These are phyloP conservation scores for Zygothrica quintamaculata DNA, from an alignment of 2,888 invertebrate species.

Conservation along the genomic window DNA sequence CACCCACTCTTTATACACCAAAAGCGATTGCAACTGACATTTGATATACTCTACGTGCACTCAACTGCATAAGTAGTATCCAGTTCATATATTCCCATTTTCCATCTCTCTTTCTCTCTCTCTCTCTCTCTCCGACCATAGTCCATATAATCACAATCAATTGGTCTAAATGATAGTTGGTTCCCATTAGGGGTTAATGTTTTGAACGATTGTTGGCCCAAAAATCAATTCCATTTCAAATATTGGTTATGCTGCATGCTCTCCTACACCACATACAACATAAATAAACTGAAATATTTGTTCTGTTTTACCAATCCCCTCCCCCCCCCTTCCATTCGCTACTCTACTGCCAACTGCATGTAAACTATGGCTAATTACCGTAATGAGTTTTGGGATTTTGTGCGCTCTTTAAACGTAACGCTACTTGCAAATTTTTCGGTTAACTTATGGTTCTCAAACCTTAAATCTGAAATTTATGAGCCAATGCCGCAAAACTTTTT, in stretches of 20 bases:
- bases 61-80: too few relatives aligned
- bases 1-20: neutral
- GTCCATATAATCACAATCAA: conserved; percentile 23
- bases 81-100: too few relatives aligned
- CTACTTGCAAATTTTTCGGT: conserved; percentile 38
- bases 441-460: conserved; percentile 72
- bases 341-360: neutral
- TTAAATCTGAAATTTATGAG: conserved; percentile 72
- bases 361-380: conserved; percentile 64
- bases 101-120: neutral
- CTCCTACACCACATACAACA: conserved; percentile 21
- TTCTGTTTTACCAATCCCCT: conserved; percentile 8
- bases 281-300: conserved; percentile 26
- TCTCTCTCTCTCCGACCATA: neutral
- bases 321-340: neutral
- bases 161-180: conserved; percentile 53
- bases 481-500: conserved; percentile 58
- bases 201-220: conserved; percentile 22
- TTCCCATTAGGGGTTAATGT: conserved; percentile 41
- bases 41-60: conserved; percentile 12
- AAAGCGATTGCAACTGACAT: too few relatives aligned
- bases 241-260: conserved; percentile 54
- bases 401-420: conserved; percentile 25
- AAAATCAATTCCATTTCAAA: conserved; percentile 70
- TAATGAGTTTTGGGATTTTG: conserved; percentile 72